Base-by-base conservation (phyloP, 2,888 invertebrate genomes). In the Coremacera marginata region DNA sequence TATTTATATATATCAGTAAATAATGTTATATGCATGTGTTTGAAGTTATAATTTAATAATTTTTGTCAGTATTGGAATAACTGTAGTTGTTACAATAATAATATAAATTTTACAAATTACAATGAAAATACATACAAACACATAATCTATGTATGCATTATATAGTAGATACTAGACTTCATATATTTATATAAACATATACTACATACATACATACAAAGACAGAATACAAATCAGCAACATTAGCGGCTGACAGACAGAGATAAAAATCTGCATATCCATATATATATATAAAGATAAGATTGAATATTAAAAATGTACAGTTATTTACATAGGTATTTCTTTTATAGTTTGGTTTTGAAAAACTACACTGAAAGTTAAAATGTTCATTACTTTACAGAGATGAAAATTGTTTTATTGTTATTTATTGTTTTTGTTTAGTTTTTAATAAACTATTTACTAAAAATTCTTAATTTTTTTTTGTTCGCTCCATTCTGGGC, bases 311-410 rank as follows among this genome's bases (percentile, higher is more conserved):
- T 0, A n/a, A 5, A 70, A 75, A 75, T 78, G 49, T 84, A 84
- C 86, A 84, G 82, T 81, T 85, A 82, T 85, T 81, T 85, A 80
- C 82, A 78, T 83, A 80, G 22, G n/a, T 60, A 34, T 65, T 14
- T 52, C 9, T 71, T 60, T 71, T 57, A 67, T 67, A 65, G 19
- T 55, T 65, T 27, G 27, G 4, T n/a, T 22, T 65, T 25, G 14
- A 22, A 68, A 67, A 49, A 51, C 14, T 27, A 68, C 68, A 68
- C 68, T 51, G 25, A 68, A 51, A 68, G 22, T 51, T n/a, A 68
- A 49, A 25, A 51, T 63, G 27, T 31, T 37, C 2, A 31, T n/a
- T 9, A 19, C 22, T 55, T 16, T 55, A 55, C 22, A 19, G 55
- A 19, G n/a, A 52, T 5, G 16, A 19, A 19, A 55, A n/a, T 63